Base-by-base conservation (phyloP, 2,113 vertebrate species). In the Synchiropus splendidus region DNA sequence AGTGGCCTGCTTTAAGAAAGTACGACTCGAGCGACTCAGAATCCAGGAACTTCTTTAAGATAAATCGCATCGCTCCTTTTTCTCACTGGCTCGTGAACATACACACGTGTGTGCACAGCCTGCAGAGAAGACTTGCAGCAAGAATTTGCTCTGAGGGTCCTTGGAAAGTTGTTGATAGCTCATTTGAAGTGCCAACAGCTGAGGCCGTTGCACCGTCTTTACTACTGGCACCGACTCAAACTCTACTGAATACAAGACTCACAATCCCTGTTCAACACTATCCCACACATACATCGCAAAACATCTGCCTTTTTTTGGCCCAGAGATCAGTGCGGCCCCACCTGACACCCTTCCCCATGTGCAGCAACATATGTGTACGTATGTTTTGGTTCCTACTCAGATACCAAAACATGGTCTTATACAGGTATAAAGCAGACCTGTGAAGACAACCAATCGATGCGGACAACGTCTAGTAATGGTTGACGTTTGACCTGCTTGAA, bases 181-280 rank as follows among this genome's bases (percentile, higher is more conserved):
- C 69, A 74, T 82, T 80, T 74, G 70, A 72, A 74, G 78, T 66
- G 72, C 64, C 78, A 76, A 77, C 80, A 81, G 81, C 78, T 82
- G 81, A 78, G 50, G 48, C 61, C 47, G 63, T 56, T 67, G 51
- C 27, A 30, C 59, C 57, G 48, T 42, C 66, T 66, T 67, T 67
- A 31, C 55, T 44, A 47, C 55, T 78, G 77, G 77, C 75, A 76
- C 58, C 70, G 57, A 50, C 64, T 74, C 73, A 77, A 71, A 72
- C 70, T 18, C 60, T 16, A 2, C 51, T 51, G 54, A 56, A 55
- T 40, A 54, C 47, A 56, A 58, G 54, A 54, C 42, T 55, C 57
- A 13, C 32, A 49, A 51, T 10, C 21, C 59, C 52, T 48, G 38
- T 48, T 53, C 54, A 41, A 49, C 43, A 49, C 57, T 42, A 58